phyloP scores from a whole-genome alignment of 2,113 vertebrate species.

The Cinclus mexicanus region DNA sequence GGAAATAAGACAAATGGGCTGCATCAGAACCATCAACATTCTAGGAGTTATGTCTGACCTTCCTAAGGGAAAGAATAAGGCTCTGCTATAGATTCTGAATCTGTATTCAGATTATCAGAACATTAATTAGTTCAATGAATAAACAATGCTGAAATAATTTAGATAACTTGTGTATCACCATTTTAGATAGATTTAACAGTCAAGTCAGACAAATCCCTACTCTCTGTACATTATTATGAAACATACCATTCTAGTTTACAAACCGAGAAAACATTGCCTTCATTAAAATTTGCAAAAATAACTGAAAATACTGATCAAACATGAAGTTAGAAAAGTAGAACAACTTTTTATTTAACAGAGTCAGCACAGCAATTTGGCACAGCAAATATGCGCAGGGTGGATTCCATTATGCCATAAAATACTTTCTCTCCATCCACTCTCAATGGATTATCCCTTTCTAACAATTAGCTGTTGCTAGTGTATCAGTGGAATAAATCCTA shows the following conservation, averaged over 20 bases:
- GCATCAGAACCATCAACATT: neutral
- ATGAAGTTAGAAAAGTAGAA: neutral
- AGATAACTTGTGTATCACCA: neutral
- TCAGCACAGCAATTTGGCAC: neutral
- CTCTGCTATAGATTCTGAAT: neutral
- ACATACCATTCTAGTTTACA: neutral
- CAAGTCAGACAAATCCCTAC: neutral
- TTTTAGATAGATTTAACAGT: neutral
- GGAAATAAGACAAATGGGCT: neutral
- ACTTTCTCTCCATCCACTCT: neutral
- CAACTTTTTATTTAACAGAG: neutral
- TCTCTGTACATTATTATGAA: neutral
- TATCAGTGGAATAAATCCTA: neutral
- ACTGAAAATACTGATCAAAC: neutral
- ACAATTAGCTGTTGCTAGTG: neutral
- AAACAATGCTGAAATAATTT: neutral
- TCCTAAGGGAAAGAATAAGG: neutral
- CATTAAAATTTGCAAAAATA: neutral
- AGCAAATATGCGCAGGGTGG: neutral
- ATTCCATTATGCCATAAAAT: neutral
- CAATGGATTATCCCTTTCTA: neutral
- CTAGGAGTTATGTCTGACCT: neutral
- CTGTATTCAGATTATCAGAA: neutral
- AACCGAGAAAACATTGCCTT: neutral
- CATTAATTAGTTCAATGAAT: neutral